phyloP scores from a whole-genome alignment of 1,140 invertebrate species.

The Pissodes strobi region DNA sequence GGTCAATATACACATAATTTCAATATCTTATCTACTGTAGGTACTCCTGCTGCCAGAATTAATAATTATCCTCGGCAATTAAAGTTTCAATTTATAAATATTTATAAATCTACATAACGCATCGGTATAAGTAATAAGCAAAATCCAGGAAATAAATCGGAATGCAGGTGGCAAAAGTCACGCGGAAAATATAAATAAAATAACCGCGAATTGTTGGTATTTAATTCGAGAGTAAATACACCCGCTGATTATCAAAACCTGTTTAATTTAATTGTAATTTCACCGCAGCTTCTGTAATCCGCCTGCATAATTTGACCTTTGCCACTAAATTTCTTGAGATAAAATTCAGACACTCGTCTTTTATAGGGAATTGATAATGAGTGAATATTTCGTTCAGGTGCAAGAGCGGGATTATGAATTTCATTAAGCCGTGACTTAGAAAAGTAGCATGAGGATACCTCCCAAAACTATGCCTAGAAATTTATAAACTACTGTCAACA shows the following conservation, averaged over 20 bases:
- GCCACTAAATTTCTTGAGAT: no score
- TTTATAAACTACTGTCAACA: no score
- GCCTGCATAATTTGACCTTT: not conserved
- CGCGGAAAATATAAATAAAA: constrained; percentile 3
- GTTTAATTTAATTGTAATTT: constrained; percentile 1
- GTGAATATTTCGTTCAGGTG: no score
- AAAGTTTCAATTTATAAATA: constrained; percentile 12
- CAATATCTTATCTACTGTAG: no score
- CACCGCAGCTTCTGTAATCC: not conserved
- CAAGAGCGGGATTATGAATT: no score
- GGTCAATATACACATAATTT: no score
- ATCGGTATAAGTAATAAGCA: not conserved
- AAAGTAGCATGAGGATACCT: no score
- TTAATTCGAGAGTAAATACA: not conserved
- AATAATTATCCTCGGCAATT: not conserved
- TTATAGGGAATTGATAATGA: no score
- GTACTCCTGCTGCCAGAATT: no score
- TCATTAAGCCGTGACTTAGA: no score
- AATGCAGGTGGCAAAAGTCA: constrained; percentile 6
- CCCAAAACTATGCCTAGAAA: no score
- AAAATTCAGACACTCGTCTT: no score
- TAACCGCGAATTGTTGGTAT: not conserved
- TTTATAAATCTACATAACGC: constrained; percentile 1
- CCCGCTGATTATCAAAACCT: constrained; percentile 3
- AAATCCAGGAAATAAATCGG: constrained; percentile 11